Evolutionary conservation across 2,113 vertebrate genomes (phyloP).

Genomic region (Lampris incognitus): DNA sequence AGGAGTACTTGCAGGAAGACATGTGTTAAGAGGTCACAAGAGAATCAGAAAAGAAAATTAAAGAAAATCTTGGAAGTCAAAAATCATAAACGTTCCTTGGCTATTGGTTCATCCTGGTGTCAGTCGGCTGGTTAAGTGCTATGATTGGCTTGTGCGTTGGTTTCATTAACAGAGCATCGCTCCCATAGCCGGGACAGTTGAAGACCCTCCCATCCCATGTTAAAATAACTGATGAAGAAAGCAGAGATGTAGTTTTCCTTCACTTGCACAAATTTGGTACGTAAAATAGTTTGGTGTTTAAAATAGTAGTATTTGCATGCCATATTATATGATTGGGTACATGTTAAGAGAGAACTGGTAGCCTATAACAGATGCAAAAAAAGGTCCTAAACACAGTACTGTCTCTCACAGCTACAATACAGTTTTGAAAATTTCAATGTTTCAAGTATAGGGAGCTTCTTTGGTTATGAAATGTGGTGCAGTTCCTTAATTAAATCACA

Average conservation of each 20-base stretch:
- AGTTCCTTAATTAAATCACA: no score
- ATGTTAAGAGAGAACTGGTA: neutral
- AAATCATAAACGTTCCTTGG: slow-evolving; percentile 15
- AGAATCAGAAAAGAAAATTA: slow-evolving; percentile 31
- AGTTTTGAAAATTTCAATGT: neutral
- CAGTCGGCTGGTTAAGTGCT: neutral
- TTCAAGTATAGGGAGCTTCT: neutral
- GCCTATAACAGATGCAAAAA: neutral
- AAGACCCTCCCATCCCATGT: slow-evolving; percentile 25
- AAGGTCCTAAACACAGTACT: neutral
- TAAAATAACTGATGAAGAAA: slow-evolving; percentile 43
- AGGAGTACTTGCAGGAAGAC: slow-evolving; percentile 47
- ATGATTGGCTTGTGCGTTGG: neutral
- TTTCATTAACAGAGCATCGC: slow-evolving; percentile 16
- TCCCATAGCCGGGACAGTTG: slow-evolving; percentile 1
- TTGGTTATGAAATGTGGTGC: no score
- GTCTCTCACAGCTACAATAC: neutral
- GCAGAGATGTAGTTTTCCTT: slow-evolving; percentile 33
- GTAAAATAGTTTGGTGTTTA: slow-evolving; percentile 18
- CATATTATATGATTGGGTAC: no score
- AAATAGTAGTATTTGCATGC: no score
- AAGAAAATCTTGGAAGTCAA: neutral
- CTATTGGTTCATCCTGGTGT: slow-evolving; percentile 22
- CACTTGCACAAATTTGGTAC: slow-evolving; percentile 51
- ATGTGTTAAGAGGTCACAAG: slow-evolving; percentile 42